Percentiles rank a stretch among this genome's conserved stretches.
phyloP scores from a whole-genome alignment of 2,888 invertebrate species.

The Drosophila pseudotakahashii region DNA sequence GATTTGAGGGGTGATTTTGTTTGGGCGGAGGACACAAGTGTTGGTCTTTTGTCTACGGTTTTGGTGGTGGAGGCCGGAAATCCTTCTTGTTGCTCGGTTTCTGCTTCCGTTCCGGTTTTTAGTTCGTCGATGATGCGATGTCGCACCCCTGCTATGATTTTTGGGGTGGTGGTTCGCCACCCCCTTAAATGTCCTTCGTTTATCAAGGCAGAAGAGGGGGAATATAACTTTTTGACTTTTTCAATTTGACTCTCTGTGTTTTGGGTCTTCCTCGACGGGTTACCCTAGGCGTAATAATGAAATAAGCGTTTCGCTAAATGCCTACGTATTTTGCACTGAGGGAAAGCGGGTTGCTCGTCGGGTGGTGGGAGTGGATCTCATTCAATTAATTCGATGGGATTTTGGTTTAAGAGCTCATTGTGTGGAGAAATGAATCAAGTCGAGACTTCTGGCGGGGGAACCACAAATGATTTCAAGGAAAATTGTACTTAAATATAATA shows the following conservation, averaged over 20 bases:
- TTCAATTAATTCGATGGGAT: conserved; percentile 71
- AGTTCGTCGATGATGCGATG: conserved; percentile 46
- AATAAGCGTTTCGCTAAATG: conserved; percentile 83
- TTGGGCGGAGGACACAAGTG: conserved; percentile 52
- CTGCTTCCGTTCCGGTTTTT: conserved; percentile 76
- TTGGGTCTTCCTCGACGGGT: conserved; percentile 23
- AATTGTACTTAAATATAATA: neutral
- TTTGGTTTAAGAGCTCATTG: conserved; percentile 10
- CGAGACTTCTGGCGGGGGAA: neutral
- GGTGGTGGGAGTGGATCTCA: conserved; percentile 15
- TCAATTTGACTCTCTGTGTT: conserved; percentile 68
- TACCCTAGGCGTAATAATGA: conserved; percentile 77
- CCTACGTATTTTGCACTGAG: conserved; percentile 69
- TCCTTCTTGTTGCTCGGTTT: conserved; percentile 43
- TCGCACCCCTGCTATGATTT: conserved; percentile 32
- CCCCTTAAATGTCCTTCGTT: conserved; percentile 36
- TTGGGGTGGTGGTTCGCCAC: conserved; percentile 49
- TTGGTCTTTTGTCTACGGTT: conserved; percentile 44
- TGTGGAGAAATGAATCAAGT: conserved; percentile 3
- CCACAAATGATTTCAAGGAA: conserved; percentile 9
- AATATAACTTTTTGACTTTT: conserved; percentile 73
- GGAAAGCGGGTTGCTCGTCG: neutral
- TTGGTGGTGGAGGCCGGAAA: conserved; percentile 50
- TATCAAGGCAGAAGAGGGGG: conserved; percentile 6
- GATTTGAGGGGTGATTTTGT: conserved; percentile 58